Percentiles rank a stretch among this genome's conserved stretches.
These are phyloP conservation scores for Drosophila novamexicana DNA, from an alignment of 1,140 invertebrate genomes.

Conservation along the genomic window DNA sequence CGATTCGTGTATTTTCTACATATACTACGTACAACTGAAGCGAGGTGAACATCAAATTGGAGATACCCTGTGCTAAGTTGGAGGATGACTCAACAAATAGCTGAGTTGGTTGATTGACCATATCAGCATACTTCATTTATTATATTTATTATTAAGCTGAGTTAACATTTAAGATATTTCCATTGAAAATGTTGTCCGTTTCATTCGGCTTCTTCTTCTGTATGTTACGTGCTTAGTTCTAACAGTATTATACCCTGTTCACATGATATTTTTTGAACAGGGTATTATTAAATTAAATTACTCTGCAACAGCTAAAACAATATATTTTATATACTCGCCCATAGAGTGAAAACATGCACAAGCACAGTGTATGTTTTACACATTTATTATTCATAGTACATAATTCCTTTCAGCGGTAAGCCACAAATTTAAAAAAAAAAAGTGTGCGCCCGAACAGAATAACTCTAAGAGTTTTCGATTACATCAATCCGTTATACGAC, in stretches of 20 bases:
- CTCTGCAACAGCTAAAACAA: not conserved
- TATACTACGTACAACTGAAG: not conserved
- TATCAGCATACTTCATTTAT: too few relatives aligned
- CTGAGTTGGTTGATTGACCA: too few relatives aligned
- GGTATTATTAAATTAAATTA: constrained; percentile 3
- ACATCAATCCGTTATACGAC: not conserved
- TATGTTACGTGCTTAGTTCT: too few relatives aligned
- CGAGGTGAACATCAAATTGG: not conserved
- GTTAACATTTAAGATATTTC: too few relatives aligned
- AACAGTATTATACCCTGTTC: not conserved
- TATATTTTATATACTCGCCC: not conserved
- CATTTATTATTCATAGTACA: constrained; percentile 6
- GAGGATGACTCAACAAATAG: not conserved
- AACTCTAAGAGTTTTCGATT: not conserved
- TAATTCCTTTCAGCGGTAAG: constrained; percentile 20
- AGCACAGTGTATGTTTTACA: not conserved
- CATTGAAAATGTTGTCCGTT: not conserved
- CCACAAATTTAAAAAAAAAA: constrained; percentile 3
- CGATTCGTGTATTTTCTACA: constrained; percentile 6
- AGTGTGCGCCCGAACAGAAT: not conserved
- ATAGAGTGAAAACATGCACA: constrained; percentile 1
- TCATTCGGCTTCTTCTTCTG: not conserved
- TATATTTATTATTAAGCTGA: too few relatives aligned
- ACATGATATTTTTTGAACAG: not conserved
- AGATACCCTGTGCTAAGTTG: not conserved